A percentile compares a stretch with the other conserved stretches of the same genome.
Evolutionary conservation across 1,140 invertebrate species (phyloP).

Genomic region (Heliconius congener): DNA sequence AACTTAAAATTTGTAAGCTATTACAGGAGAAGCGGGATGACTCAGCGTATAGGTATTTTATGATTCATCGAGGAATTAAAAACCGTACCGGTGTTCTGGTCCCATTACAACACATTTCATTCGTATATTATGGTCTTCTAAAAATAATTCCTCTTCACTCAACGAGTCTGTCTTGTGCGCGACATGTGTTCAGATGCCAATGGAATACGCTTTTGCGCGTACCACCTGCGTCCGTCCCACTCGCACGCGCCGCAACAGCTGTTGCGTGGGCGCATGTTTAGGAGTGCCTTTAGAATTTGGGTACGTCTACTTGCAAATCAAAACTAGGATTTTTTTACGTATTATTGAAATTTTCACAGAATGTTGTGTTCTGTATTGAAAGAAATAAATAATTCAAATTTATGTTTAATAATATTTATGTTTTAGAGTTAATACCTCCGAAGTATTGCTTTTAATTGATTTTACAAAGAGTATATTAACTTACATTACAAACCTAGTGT

Average conservation of each 20-base stretch:
- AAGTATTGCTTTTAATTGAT: not conserved
- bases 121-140: conserved; percentile 24
- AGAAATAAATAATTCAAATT: no score
- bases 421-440: no score
- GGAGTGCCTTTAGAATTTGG: conserved; percentile 39
- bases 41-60: conserved; percentile 15
- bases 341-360: no score
- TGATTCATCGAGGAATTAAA: conserved; percentile 33
- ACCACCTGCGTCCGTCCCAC: conserved; percentile 76
- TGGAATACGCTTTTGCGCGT: conserved; percentile 47
- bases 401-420: no score
- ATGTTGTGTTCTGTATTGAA: no score
- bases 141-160: conserved; percentile 34
- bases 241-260: conserved; percentile 72
- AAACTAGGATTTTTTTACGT: not conserved
- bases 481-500: no score
- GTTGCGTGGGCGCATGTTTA: conserved; percentile 49
- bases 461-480: not conserved
- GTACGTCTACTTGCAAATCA: conserved; percentile 5
- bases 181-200: conserved; percentile 59
- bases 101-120: conserved; percentile 21
- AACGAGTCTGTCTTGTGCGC: conserved; percentile 25
- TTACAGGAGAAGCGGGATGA: conserved; percentile 21
- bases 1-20: conserved; percentile 17
- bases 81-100: conserved; percentile 16